phyloP scores from a whole-genome alignment of 2,888 invertebrate species.

The Apotomis betuletana region DNA sequence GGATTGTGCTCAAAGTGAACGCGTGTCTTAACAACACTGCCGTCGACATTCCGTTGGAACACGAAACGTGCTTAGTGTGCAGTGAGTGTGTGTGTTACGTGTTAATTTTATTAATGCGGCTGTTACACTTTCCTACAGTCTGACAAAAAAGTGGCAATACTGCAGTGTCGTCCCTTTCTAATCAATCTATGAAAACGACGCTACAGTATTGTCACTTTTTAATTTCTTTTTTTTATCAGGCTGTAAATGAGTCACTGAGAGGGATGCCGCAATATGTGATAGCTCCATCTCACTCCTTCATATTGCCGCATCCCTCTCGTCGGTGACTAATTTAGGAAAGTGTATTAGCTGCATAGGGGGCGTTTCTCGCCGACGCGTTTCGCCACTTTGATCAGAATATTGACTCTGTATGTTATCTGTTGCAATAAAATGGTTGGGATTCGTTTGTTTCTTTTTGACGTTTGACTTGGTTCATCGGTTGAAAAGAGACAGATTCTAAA shows the following conservation, averaged over 20 bases:
- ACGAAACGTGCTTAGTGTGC: constrained; percentile 15
- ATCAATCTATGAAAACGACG: too few species aligned
- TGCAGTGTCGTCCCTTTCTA: too few species aligned
- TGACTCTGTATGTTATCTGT: constrained; percentile 50
- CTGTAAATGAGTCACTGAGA: neutral
- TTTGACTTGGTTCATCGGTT: constrained; percentile 24
- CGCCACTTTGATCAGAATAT: constrained; percentile 67
- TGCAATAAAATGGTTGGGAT: constrained; percentile 45
- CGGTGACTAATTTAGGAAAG: too few species aligned
- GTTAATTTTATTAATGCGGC: neutral
- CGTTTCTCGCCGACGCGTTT: constrained; percentile 15
- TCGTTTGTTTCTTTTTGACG: constrained; percentile 28
- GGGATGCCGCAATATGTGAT: too few species aligned
- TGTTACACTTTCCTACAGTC: too few species aligned
- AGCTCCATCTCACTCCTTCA: too few species aligned
- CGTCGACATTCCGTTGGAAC: constrained; percentile 70
- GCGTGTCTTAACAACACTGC: constrained; percentile 65
- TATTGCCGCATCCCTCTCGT: too few species aligned
- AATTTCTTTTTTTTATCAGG: too few species aligned
- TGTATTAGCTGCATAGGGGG: neutral
- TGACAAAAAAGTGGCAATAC: too few species aligned
- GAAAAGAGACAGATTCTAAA: constrained; percentile 18
- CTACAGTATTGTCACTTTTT: too few species aligned
- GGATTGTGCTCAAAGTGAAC: constrained; percentile 73
- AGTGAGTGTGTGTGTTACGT: constrained; percentile 12